Evolutionary conservation across 2,113 vertebrate species (phyloP).

Genomic region (Proterorhinus semilunaris): DNA sequence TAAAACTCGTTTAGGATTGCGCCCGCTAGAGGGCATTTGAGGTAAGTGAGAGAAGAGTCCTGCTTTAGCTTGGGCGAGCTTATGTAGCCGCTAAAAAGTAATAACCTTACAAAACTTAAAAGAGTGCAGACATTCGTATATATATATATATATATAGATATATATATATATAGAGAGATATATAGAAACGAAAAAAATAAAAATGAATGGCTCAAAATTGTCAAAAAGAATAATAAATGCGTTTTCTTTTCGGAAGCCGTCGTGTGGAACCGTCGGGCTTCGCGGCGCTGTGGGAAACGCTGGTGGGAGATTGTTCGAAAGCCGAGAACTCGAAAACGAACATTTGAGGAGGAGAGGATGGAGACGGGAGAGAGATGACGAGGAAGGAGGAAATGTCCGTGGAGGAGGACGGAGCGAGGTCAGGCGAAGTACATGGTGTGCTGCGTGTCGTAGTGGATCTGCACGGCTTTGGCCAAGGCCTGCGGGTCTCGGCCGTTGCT

Average conservation of each 20-base stretch:
- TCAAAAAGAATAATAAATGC: slow-evolving; percentile 42
- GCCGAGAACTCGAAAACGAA: slow-evolving; percentile 60
- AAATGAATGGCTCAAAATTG: slow-evolving; percentile 88
- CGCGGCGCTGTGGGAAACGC: slow-evolving; percentile 76
- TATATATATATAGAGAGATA: slow-evolving; percentile 12
- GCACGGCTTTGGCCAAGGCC: slow-evolving; percentile 96
- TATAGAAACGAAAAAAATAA: slow-evolving; percentile 65
- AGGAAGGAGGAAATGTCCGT: slow-evolving; percentile 22
- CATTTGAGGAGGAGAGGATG: slow-evolving; percentile 33
- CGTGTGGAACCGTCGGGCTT: slow-evolving; percentile 31
- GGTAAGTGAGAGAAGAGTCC: slow-evolving; percentile 83
- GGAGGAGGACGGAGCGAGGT: slow-evolving; percentile 60
- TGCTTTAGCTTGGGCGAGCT: slow-evolving; percentile 76
- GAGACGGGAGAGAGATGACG: slow-evolving; percentile 24
- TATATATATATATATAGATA: too few relatives aligned
- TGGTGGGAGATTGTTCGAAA: slow-evolving; percentile 56
- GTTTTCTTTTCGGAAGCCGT: slow-evolving; percentile 72
- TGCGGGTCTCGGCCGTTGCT: slow-evolving; percentile 97
- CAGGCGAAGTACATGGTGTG: slow-evolving; percentile 99
- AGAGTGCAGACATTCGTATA: slow-evolving; percentile 73
- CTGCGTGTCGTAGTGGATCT: slow-evolving; percentile 99
- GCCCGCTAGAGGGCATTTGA: slow-evolving; percentile 73
- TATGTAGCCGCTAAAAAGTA: slow-evolving; percentile 71
- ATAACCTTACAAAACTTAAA: slow-evolving; percentile 62
- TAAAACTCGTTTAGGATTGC: slow-evolving; percentile 76